These are phyloP conservation scores for Chrysodeixis includens DNA, from an alignment of 2,888 invertebrate genomes.

Conservation along the genomic window DNA sequence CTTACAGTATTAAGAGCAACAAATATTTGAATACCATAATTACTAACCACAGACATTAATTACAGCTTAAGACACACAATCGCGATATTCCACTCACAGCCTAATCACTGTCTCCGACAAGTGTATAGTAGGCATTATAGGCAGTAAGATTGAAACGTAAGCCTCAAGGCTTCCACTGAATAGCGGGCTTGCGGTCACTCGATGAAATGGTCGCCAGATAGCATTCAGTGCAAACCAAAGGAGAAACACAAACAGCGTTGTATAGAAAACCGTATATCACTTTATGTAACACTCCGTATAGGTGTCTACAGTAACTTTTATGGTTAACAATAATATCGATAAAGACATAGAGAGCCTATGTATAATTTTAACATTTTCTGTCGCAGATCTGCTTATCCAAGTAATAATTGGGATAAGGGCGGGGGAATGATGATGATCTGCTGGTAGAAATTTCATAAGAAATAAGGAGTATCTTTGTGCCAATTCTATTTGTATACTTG, in stretches of 20 bases:
- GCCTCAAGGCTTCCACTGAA: slow-evolving; percentile 27
- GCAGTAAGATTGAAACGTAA: slow-evolving; percentile 34
- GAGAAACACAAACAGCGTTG: slow-evolving; percentile 37
- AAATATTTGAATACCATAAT: background rate
- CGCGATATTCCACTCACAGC: background rate
- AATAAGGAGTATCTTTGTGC: too few species aligned
- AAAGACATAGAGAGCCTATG: too few species aligned
- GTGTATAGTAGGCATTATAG: background rate
- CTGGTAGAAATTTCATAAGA: too few species aligned
- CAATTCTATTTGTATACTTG: too few species aligned
- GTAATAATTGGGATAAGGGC: too few species aligned
- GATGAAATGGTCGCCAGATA: slow-evolving; percentile 43
- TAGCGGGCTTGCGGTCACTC: slow-evolving; percentile 44
- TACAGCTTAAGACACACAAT: background rate
- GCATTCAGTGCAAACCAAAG: slow-evolving; percentile 29
- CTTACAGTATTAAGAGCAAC: background rate
- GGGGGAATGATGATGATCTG: too few species aligned
- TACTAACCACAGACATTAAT: slow-evolving; percentile 1
- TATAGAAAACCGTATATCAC: slow-evolving; percentile 14
- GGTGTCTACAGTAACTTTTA: background rate
- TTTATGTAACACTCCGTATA: background rate
- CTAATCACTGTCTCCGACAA: background rate
- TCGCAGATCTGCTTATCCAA: too few species aligned
- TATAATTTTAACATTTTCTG: too few species aligned
- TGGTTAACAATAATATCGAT: too few species aligned